Percentiles rank a stretch among this genome's conserved stretches.
These are phyloP conservation scores for Genyomyrus donnyi DNA, from an alignment of 2,113 vertebrate genomes.

Conservation along the genomic window DNA sequence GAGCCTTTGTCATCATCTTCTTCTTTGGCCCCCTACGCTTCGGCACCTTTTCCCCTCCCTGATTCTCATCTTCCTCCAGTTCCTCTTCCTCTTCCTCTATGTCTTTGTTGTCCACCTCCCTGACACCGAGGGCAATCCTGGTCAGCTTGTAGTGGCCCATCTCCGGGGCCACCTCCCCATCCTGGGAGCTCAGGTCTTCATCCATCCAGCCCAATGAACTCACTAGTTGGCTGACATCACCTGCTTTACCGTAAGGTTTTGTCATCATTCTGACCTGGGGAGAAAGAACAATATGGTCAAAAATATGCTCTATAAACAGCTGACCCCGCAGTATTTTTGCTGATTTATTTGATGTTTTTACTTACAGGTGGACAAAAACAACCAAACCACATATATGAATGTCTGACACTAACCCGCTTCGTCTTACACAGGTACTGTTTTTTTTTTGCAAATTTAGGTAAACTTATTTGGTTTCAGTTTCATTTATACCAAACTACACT, in stretches of 20 bases:
- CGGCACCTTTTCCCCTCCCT: conserved; percentile 69
- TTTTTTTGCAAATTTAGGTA: not conserved
- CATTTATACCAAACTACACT: not conserved
- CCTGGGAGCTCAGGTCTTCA: conserved; percentile 63
- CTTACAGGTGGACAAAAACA: not conserved
- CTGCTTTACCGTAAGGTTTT: conserved; percentile 63
- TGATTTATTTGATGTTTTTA: not conserved
- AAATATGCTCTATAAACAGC: not conserved
- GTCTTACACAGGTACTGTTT: not conserved
- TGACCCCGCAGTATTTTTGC: not conserved
- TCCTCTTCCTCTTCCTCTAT: conserved; percentile 63
- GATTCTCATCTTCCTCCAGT: conserved; percentile 69
- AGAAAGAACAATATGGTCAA: conserved; percentile 22
- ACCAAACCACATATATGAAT: not conserved
- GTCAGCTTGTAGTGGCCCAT: conserved; percentile 38
- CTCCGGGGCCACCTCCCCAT: conserved; percentile 59
- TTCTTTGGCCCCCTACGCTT: conserved; percentile 92
- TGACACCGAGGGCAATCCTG: conserved; percentile 41
- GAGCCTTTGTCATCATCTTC: conserved; percentile 97
- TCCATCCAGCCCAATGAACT: conserved; percentile 73
- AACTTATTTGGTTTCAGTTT: not conserved
- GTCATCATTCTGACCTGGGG: conserved; percentile 71
- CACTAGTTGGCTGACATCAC: conserved; percentile 71
- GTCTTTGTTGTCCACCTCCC: conserved; percentile 62
- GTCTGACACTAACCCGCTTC: not conserved